phyloP scores from a whole-genome alignment of 2,888 invertebrate species.

The Lasius fuliginosus region DNA sequence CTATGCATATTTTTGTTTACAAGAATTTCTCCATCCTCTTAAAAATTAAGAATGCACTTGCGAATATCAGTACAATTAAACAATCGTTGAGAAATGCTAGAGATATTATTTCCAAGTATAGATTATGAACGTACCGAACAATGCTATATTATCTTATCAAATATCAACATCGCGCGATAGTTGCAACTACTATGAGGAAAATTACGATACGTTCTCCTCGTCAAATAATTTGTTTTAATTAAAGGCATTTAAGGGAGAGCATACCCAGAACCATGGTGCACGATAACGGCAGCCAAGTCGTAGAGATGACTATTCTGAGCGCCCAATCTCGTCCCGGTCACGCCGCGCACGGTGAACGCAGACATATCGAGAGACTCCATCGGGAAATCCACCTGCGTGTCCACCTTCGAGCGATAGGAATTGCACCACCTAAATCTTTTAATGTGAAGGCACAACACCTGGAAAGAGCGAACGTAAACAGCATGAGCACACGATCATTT shows the following conservation, averaged over 20 bases:
- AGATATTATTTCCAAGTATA: neutral
- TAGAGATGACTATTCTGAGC: slow-evolving; percentile 90
- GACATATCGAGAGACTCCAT: slow-evolving; percentile 92
- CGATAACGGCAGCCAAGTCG: slow-evolving; percentile 93
- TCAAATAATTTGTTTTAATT: slow-evolving; percentile 8
- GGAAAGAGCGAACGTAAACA: slow-evolving; percentile 65
- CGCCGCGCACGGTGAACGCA: slow-evolving; percentile 90
- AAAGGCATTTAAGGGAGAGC: slow-evolving; percentile 63
- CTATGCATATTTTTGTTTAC: neutral
- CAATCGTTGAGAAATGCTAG: neutral
- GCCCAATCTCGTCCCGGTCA: slow-evolving; percentile 90
- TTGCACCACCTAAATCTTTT: slow-evolving; percentile 95
- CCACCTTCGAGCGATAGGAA: slow-evolving; percentile 93
- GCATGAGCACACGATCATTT: slow-evolving; percentile 15
- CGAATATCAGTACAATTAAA: neutral
- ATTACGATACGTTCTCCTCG: neutral
- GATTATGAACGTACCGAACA: neutral
- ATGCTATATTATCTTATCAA: slow-evolving; percentile 32
- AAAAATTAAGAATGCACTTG: neutral
- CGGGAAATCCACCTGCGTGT: slow-evolving; percentile 93
- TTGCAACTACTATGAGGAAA: neutral
- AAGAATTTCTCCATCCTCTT: neutral
- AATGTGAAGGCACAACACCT: slow-evolving; percentile 93
- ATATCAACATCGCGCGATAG: slow-evolving; percentile 3
- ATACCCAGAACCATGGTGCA: slow-evolving; percentile 93